Percentiles rank a stretch among this genome's conserved stretches.
Conservation (phyloP, 35 echinoderm and acorn worm species). For the Ophiothrix spiculata region DNA sequence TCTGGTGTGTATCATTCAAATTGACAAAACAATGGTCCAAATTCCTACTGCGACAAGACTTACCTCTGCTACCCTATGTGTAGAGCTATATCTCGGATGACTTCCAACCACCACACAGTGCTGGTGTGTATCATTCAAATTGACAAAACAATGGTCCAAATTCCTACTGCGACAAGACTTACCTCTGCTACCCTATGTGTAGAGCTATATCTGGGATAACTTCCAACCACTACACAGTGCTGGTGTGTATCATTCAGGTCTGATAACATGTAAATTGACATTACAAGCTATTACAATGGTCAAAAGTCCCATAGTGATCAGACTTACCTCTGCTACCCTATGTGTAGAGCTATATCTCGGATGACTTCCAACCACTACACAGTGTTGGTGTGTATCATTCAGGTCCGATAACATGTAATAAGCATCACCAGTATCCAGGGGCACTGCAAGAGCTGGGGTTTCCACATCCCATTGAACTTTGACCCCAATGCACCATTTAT, state of each 20-base stretch:
- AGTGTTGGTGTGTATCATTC: constrained; percentile 69
- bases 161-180: too few species aligned
- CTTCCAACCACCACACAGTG: constrained; percentile 61
- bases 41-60: too few species aligned
- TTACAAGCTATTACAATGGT: not conserved
- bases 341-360: constrained; percentile 60
- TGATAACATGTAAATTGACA: constrained; percentile 50
- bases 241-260: constrained; percentile 64
- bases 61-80: constrained; percentile 64
- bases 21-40: too few species aligned
- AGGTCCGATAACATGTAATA: constrained; percentile 61
- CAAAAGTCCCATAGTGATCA: constrained; percentile 2
- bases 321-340: constrained; percentile 55
- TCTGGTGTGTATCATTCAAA: constrained; percentile 59
- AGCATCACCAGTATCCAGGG: constrained; percentile 31
- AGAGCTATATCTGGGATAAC: constrained; percentile 45
- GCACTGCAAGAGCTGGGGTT: constrained; percentile 34
- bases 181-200: constrained; percentile 66
- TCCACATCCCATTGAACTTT: constrained; percentile 49
- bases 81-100: constrained; percentile 50
- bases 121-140: constrained; percentile 65
- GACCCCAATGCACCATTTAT: constrained; percentile 44
- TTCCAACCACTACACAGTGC: constrained; percentile 60
- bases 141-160: too few species aligned
- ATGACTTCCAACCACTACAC: constrained; percentile 48